Evolutionary conservation across 2,113 vertebrate species (phyloP).

Genomic region (Chamaea fasciata): DNA sequence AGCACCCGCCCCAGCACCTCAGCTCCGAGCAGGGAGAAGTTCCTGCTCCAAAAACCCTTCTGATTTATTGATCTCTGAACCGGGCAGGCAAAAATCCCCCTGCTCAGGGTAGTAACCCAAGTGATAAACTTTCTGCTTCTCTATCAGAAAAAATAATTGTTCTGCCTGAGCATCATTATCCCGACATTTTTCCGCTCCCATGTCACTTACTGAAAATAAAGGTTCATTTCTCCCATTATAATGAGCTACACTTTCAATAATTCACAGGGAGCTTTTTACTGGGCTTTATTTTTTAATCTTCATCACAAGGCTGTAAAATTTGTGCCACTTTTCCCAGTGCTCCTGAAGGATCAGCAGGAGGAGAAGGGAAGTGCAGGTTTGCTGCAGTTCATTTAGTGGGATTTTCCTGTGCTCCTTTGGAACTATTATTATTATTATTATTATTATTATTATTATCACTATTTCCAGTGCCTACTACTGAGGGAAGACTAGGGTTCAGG

Average conservation of each 20-base stretch:
- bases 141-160: constrained; percentile 40
- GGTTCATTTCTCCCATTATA: constrained; percentile 22
- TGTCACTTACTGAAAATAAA: constrained; percentile 56
- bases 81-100: background rate
- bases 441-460: background rate
- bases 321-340: background rate
- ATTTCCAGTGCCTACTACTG: background rate
- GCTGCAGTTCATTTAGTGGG: background rate
- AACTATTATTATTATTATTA: background rate
- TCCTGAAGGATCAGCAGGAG: background rate
- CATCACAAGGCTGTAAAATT: background rate
- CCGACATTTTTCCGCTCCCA: constrained; percentile 3
- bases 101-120: background rate
- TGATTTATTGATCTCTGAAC: background rate
- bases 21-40: background rate
- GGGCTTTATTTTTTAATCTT: constrained; percentile 24
- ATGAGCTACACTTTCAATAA: constrained; percentile 60
- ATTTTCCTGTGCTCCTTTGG: background rate
- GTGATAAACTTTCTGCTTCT: constrained; percentile 10
- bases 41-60: background rate
- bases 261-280: constrained; percentile 18
- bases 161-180: constrained; percentile 44
- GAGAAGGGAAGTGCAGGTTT: background rate
- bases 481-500: background rate
- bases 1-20: background rate